phyloP scores from a whole-genome alignment of 2,113 vertebrate species.

The Entosphenus tridentatus region DNA sequence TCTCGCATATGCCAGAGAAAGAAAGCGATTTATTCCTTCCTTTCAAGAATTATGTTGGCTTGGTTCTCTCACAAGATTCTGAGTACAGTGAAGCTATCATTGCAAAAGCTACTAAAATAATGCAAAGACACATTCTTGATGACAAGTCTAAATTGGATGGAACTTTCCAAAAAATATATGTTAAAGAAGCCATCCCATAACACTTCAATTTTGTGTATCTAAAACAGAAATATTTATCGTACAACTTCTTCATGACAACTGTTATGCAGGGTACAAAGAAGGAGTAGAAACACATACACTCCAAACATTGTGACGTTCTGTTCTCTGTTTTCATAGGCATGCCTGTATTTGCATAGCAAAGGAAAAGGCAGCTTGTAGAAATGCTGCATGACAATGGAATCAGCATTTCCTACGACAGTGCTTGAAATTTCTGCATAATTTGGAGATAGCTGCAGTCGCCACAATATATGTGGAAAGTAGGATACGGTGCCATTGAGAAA shows the following conservation, averaged over 20 bases:
- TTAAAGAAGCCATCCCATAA: conserved; percentile 9
- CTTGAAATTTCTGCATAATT: conserved; percentile 9
- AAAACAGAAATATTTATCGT: neutral
- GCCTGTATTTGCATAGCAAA: conserved; percentile 9
- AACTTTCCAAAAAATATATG: conserved; percentile 7
- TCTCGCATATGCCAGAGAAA: neutral
- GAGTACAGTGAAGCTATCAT: conserved; percentile 9
- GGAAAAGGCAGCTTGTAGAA: conserved; percentile 8
- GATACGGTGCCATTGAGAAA: conserved; percentile 9
- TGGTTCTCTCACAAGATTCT: conserved; percentile 8
- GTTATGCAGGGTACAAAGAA: conserved; percentile 11
- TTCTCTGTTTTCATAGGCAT: conserved; percentile 9
- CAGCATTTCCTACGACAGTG: conserved; percentile 10
- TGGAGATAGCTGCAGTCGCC: conserved; percentile 5
- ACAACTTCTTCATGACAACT: conserved; percentile 8
- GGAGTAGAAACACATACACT: conserved; percentile 9
- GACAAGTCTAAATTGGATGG: conserved; percentile 9
- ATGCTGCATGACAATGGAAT: conserved; percentile 10
- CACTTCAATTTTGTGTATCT: conserved; percentile 7
- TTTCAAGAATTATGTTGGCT: conserved; percentile 7
- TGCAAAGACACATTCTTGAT: conserved; percentile 8
- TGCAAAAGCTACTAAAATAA: conserved; percentile 8
- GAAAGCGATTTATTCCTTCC: neutral
- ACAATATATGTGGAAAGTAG: conserved; percentile 8
- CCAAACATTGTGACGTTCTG: conserved; percentile 9